Base-by-base conservation (phyloP, 2,113 vertebrate genomes). In the Rhinogobius similis region DNA sequence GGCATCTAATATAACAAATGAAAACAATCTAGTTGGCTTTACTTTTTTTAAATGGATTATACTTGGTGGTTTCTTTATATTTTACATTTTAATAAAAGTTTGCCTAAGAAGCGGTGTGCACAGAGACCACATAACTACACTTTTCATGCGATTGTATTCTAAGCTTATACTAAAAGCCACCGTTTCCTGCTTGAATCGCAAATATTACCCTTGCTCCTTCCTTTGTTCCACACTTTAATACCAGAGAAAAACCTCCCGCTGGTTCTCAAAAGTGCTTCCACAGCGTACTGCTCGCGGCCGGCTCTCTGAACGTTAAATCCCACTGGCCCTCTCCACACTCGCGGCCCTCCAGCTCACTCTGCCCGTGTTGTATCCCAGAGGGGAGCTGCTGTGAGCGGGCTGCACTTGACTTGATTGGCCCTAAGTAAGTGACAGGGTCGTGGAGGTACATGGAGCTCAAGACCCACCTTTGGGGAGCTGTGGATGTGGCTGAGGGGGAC, bases 351-450 rank as follows among this genome's bases (percentile, higher is more conserved):
- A 26, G 58, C 63, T 11, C 27, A 1, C 58, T 73, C 23, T 5
- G 58, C 53, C 76, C 70, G 29, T 67, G 48, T 27, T 18, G 53
- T 65, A 61, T 76, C 72, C 77, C 66, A 23, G 41, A 68, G 67
- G 72, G 79, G 29, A 64, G 27, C 67, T 67, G 12, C 77, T 80
- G 52, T 24, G 73, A 80, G 44, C 50, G 77, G 69, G 73, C 69
- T 74, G 68, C 79, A 70, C 77, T 83, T 77, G 79, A 77, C 68
- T 59, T 67, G 76, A 86, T 80, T 79, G 81, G 36, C 72, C 63
- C 67, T 70, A 76, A 83, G 76, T 86, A 67, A 84, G 36, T 62
- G 70, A 86, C 77, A 66, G 59, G 69, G 70, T 79, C 32, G 12
- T 26, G 9, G 68, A 64, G 69, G 56, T 72, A 65, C 67, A 65